Evolutionary conservation across 1,140 invertebrate genomes (phyloP).

Genomic region (Chionoecetes opilio): DNA sequence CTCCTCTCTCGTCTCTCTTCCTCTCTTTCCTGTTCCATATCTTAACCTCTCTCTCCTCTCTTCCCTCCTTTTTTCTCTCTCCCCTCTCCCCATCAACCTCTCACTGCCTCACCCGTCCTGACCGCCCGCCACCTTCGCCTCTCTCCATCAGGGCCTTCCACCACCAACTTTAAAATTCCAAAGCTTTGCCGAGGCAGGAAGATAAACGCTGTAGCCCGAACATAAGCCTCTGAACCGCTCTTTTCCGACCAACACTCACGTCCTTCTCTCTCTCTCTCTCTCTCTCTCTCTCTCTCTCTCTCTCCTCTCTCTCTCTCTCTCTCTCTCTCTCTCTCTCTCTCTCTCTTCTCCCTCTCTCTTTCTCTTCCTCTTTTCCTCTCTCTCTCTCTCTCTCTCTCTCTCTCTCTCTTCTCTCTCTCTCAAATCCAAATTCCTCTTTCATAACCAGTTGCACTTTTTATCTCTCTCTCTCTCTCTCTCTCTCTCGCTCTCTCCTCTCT

Average conservation of each 20-base stretch:
- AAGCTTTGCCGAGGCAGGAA: neutral
- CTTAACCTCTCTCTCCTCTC: neutral
- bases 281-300: too few relatives aligned
- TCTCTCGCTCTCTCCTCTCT: neutral
- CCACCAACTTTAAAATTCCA: too few relatives aligned
- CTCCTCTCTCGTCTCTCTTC: neutral
- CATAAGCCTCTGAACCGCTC: constrained; percentile 35
- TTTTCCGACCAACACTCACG: constrained; percentile 30
- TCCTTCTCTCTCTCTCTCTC: neutral
- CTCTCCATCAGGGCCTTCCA: too few relatives aligned
- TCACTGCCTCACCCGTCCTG: constrained; percentile 33
- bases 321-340: neutral
- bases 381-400: constrained; percentile 15
- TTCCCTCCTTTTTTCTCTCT: too few relatives aligned
- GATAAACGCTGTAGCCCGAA: neutral
- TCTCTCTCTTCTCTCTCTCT: neutral
- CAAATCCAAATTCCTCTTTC: too few relatives aligned
- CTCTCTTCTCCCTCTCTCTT: neutral
- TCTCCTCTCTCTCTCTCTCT: neutral
- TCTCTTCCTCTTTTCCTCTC: neutral
- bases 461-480: neutral
- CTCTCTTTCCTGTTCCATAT: neutral
- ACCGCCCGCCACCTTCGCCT: neutral
- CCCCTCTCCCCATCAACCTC: neutral
- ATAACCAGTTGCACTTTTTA: neutral